These are phyloP conservation scores for Takifugu ocellatus DNA, from an alignment of 2,797 vertebrate species.

Conservation along the genomic window DNA sequence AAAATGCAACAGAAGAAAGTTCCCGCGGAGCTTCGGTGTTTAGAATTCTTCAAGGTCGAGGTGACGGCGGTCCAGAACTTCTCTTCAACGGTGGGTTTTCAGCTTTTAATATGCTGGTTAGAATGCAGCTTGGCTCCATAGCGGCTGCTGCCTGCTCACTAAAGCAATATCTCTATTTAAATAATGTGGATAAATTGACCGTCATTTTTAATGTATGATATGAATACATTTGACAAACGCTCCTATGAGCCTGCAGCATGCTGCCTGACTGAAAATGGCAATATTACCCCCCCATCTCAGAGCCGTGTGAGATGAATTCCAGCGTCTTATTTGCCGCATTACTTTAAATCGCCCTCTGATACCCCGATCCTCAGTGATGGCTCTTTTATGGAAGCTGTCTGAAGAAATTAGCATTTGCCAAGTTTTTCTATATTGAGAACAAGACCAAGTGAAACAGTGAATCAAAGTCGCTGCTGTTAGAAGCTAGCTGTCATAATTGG, in stretches of 20 bases:
- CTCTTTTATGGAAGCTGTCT: slow-evolving; percentile 25
- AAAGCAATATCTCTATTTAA: slow-evolving; percentile 47
- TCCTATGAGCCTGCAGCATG: slow-evolving; percentile 15
- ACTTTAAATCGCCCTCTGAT: slow-evolving; percentile 36
- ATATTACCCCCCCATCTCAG: slow-evolving; percentile 23
- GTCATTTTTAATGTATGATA: slow-evolving; percentile 57
- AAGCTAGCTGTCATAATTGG: background rate
- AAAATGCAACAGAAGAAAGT: background rate
- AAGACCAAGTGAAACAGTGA: slow-evolving; percentile 9
- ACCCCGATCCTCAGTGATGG: slow-evolving; percentile 13
- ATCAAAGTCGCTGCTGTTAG: background rate
- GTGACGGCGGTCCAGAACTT: slow-evolving; percentile 40
- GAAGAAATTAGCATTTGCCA: slow-evolving; percentile 29
- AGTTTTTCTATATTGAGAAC: slow-evolving; percentile 7
- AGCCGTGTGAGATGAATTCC: slow-evolving; percentile 21
- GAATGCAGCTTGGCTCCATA: slow-evolving; percentile 31
- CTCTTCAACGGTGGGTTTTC: slow-evolving; percentile 27
- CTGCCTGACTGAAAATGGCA: slow-evolving; percentile 40
- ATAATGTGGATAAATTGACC: slow-evolving; percentile 52
- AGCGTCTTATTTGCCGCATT: slow-evolving; percentile 33
- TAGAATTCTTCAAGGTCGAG: slow-evolving; percentile 35
- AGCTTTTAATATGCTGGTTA: slow-evolving; percentile 27
- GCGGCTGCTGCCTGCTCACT: slow-evolving; percentile 17
- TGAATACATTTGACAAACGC: slow-evolving; percentile 51
- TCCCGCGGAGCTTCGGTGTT: background rate